Conservation (phyloP, 1,140 invertebrate species). For the Drosophila paulistorum region DNA sequence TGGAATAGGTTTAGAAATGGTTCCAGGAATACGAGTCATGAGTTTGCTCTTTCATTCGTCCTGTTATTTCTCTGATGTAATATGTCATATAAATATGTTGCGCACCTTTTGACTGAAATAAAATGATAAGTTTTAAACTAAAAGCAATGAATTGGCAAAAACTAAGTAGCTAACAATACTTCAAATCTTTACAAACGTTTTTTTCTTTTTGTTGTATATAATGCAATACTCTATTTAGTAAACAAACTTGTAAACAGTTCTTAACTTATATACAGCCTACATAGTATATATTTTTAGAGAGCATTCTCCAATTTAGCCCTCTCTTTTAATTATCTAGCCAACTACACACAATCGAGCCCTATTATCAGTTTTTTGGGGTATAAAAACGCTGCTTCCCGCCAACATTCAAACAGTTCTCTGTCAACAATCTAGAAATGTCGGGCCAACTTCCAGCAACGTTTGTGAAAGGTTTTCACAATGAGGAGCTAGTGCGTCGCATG, state of each 20-base stretch:
- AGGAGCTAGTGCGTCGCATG: slow-evolving; percentile 84
- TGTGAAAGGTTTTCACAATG: slow-evolving; percentile 86
- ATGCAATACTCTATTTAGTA: too few relatives aligned
- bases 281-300: not conserved
- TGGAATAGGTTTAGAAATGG: too few relatives aligned
- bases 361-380: slow-evolving; percentile 3
- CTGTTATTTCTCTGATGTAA: too few relatives aligned
- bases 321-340: not conserved
- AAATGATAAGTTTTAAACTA: not conserved
- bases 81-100: too few relatives aligned
- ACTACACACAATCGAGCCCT: not conserved
- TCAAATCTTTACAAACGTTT: not conserved
- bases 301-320: not conserved
- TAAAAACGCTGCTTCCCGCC: not conserved
- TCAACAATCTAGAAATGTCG: slow-evolving; percentile 36
- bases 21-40: too few relatives aligned
- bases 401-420: not conserved
- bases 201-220: too few relatives aligned
- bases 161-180: not conserved
- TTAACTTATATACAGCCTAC: not conserved
- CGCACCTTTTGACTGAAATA: too few relatives aligned
- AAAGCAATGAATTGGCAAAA: not conserved
- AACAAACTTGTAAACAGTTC: too few relatives aligned
- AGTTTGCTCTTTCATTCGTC: too few relatives aligned
- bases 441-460: slow-evolving; percentile 84